phyloP scores from a whole-genome alignment of 1,140 invertebrate genomes.

The Andricus grossulariae region DNA sequence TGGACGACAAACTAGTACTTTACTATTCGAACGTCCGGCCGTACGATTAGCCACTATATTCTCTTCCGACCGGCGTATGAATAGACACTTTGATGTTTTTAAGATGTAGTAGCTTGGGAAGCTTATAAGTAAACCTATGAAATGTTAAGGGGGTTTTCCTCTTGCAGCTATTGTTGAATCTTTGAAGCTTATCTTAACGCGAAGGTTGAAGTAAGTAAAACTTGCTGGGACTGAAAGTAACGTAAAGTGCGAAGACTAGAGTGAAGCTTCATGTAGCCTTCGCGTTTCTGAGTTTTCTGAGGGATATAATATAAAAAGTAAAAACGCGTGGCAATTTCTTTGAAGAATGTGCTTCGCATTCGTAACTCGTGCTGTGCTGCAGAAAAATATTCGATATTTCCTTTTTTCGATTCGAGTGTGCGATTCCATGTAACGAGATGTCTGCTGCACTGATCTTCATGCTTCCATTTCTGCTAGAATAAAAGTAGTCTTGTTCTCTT shows the following conservation, averaged over 20 bases:
- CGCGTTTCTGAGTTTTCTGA: neutral
- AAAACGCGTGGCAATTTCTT: slow-evolving; percentile 12
- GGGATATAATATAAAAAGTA: neutral
- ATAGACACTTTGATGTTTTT: too few species aligned
- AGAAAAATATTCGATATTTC: neutral
- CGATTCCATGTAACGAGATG: slow-evolving; percentile 5
- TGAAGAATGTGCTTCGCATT: slow-evolving; percentile 24
- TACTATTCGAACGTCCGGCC: too few species aligned
- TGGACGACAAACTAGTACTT: too few species aligned
- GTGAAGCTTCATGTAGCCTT: slow-evolving; percentile 17
- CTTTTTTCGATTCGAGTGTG: neutral
- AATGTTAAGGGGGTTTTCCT: slow-evolving; percentile 12
- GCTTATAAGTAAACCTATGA: neutral
- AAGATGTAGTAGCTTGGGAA: neutral
- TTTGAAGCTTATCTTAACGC: neutral
- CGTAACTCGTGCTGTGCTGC: neutral
- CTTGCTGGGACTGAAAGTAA: neutral
- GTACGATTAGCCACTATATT: too few species aligned
- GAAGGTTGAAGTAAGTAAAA: slow-evolving; percentile 12
- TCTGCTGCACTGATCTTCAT: neutral
- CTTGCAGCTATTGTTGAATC: neutral
- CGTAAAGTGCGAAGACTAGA: slow-evolving; percentile 12
- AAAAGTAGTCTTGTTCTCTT: neutral
- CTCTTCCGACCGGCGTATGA: too few species aligned
- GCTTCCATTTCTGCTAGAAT: slow-evolving; percentile 4